Conservation (phyloP, 92 coral and sea anemone species). For the Parazoanthus atlanticus region DNA sequence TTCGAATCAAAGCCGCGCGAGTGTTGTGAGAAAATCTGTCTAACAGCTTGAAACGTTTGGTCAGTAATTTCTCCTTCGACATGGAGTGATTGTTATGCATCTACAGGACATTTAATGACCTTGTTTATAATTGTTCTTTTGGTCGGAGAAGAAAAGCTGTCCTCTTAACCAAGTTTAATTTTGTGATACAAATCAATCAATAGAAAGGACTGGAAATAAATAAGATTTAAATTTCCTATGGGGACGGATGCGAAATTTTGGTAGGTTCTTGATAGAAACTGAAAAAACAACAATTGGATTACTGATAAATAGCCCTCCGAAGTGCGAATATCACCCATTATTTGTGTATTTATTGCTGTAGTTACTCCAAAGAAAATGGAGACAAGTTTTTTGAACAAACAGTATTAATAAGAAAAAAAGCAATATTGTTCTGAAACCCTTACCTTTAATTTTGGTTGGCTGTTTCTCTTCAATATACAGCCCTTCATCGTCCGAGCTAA, state of each 20-base stretch:
- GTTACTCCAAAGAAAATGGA: constrained; percentile 3
- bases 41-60: constrained; percentile 5
- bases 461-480: constrained; percentile 31
- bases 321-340: constrained; percentile 19
- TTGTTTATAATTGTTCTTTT: constrained; percentile 32
- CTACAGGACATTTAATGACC: constrained; percentile 32
- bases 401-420: background rate
- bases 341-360: background rate
- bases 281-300: background rate
- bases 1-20: background rate
- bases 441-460: constrained; percentile 9
- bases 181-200: constrained; percentile 37
- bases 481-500: constrained; percentile 64
- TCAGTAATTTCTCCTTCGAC: constrained; percentile 7
- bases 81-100: constrained; percentile 25
- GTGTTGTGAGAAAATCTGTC: background rate
- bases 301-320: constrained; percentile 2
- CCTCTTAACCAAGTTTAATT: constrained; percentile 1
- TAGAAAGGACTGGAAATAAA: constrained; percentile 12
- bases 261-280: background rate
- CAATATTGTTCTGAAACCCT: background rate
- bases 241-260: background rate
- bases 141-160: constrained; percentile 19
- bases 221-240: constrained; percentile 17
- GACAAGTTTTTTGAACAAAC: background rate